A percentile compares a stretch with the other conserved stretches of the same genome.
Conservation (phyloP, 2,797 vertebrate species). For the Chloroceryle amazona region DNA sequence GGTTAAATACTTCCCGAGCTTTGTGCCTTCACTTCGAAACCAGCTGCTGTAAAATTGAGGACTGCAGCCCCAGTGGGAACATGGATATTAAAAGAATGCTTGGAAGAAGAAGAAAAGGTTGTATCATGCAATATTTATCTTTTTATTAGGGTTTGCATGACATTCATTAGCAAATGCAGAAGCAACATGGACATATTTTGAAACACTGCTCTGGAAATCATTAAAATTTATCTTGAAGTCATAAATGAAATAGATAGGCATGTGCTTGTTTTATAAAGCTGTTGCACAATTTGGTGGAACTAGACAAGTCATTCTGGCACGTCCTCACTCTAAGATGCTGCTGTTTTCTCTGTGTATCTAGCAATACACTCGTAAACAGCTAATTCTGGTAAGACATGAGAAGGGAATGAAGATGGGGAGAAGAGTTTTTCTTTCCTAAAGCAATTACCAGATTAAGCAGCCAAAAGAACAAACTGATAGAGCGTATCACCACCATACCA, state of each 20-base stretch:
- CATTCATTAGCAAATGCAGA: background rate
- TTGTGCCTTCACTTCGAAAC: background rate
- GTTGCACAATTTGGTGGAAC: constrained; percentile 32
- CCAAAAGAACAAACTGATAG: background rate
- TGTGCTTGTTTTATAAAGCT: background rate
- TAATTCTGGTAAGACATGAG: background rate
- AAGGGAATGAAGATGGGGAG: background rate
- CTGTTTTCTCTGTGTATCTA: background rate
- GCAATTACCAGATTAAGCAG: background rate
- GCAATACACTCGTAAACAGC: background rate
- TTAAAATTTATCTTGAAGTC: constrained; percentile 38
- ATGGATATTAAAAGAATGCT: background rate
- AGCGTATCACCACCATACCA: background rate
- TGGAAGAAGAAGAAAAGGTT: background rate
- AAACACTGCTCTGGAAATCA: background rate
- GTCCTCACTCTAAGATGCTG: background rate
- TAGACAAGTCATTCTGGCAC: constrained; percentile 14
- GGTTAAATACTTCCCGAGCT: background rate
- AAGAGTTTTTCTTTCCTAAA: background rate
- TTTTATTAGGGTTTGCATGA: background rate
- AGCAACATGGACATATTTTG: background rate
- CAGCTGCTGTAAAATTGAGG: background rate
- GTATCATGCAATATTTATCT: background rate
- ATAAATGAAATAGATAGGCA: constrained; percentile 7
- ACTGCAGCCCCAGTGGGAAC: background rate